Percentiles rank a stretch among this genome's conserved stretches.
phyloP scores from a whole-genome alignment of 2,113 vertebrate species.

The Ancistrus triradiatus region DNA sequence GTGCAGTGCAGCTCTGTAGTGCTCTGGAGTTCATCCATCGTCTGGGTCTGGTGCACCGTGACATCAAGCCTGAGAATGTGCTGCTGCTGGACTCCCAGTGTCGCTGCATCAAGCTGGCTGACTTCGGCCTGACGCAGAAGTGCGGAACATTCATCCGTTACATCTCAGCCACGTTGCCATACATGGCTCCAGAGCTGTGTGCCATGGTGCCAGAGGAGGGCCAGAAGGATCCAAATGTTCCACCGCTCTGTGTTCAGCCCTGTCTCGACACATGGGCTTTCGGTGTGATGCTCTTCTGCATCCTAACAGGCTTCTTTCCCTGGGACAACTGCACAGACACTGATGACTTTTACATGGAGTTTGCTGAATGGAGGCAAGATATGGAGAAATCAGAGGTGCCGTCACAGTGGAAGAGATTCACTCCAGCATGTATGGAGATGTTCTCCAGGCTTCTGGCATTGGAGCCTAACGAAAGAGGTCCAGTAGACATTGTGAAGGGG shows the following conservation, averaged over 20 bases:
- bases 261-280: constrained; percentile 90
- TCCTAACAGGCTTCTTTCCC: constrained; percentile 91
- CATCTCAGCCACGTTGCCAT: constrained; percentile 82
- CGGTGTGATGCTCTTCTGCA: constrained; percentile 86
- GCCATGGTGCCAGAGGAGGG: constrained; percentile 56
- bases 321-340: constrained; percentile 79
- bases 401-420: constrained; percentile 79
- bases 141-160: constrained; percentile 82
- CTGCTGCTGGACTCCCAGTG: constrained; percentile 81
- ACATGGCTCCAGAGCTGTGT: constrained; percentile 86
- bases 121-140: constrained; percentile 87
- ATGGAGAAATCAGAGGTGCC: constrained; percentile 65
- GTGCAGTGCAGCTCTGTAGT: constrained; percentile 77
- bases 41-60: constrained; percentile 83
- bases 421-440: constrained; percentile 72
- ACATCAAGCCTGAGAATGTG: constrained; percentile 90
- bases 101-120: constrained; percentile 79
- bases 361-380: constrained; percentile 71
- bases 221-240: constrained; percentile 59
- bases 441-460: constrained; percentile 77
- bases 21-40: constrained; percentile 88
- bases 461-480: constrained; percentile 65
- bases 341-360: constrained; percentile 89
- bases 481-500: constrained; percentile 59
- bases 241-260: constrained; percentile 76